Percentiles rank a stretch among this genome's conserved stretches.
phyloP scores from a whole-genome alignment of 2,888 invertebrate species.

The Cosmorhoe ocellata region DNA sequence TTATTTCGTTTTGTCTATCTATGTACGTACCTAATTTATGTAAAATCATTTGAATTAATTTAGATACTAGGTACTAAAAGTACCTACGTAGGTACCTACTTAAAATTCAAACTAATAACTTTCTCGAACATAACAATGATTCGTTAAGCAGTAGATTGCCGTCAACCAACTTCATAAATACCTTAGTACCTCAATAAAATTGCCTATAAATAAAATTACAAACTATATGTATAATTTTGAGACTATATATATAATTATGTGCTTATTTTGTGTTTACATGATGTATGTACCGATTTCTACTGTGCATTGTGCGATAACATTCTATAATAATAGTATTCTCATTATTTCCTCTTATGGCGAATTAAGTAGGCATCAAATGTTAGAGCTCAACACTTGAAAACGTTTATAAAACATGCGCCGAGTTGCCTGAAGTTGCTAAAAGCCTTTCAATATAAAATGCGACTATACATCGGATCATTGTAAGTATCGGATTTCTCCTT shows the following conservation, averaged over 20 bases:
- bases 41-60: too few species aligned
- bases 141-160: neutral
- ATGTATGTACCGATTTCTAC: conserved; percentile 28
- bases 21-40: neutral
- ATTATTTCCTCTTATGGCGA: conserved; percentile 16
- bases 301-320: conserved; percentile 33
- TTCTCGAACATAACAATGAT: too few species aligned
- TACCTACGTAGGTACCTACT: too few species aligned
- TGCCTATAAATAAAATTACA: conserved; percentile 25
- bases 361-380: conserved; percentile 16
- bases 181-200: neutral
- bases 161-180: neutral
- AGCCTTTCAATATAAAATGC: too few species aligned
- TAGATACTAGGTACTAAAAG: too few species aligned
- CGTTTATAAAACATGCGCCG: neutral
- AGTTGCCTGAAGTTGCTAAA: too few species aligned
- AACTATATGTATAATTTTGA: conserved; percentile 19
- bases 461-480: too few species aligned
- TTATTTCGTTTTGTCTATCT: neutral
- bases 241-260: conserved; percentile 26
- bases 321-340: conserved; percentile 23
- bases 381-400: conserved; percentile 18
- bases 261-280: conserved; percentile 31
- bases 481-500: conserved; percentile 19
- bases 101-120: too few species aligned